phyloP scores from a whole-genome alignment of 2,888 invertebrate genomes.

The Pomacea canaliculata region DNA sequence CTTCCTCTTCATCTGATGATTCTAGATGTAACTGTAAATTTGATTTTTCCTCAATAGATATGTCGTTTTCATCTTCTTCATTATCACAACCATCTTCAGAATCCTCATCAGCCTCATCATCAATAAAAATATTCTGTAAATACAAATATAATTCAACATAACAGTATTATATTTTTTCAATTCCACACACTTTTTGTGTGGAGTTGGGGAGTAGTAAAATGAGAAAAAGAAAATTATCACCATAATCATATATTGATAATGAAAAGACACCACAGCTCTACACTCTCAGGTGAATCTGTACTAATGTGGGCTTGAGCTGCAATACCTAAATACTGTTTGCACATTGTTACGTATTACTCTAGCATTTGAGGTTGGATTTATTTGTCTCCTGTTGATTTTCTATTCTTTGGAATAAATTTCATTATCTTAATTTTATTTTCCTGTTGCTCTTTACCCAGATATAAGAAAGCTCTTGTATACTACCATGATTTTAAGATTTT shows the following conservation, averaged over 20 bases:
- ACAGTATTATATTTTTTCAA: neutral
- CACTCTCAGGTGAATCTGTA: too few species aligned
- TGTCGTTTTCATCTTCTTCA: slow-evolving; percentile 38
- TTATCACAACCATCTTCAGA: slow-evolving; percentile 51
- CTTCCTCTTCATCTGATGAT: slow-evolving; percentile 46
- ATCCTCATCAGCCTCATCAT: slow-evolving; percentile 73
- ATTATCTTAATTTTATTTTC: too few species aligned
- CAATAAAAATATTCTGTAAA: slow-evolving; percentile 68
- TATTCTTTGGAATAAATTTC: too few species aligned
- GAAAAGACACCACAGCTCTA: too few species aligned
- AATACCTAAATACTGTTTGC: too few species aligned
- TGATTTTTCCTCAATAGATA: slow-evolving; percentile 41
- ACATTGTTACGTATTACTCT: too few species aligned
- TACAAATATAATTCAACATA: neutral
- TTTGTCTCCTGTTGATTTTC: too few species aligned
- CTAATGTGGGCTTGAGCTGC: too few species aligned
- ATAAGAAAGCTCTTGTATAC: too few species aligned
- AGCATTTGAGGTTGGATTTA: too few species aligned
- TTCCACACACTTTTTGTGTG: neutral
- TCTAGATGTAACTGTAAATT: slow-evolving; percentile 49
- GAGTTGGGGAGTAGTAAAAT: neutral
- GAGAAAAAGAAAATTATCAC: neutral
- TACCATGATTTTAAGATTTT: too few species aligned
- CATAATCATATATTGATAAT: neutral
- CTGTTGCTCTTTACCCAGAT: too few species aligned